Evolutionary conservation across 1,140 invertebrate species (phyloP), one percentile per base, ranked within the genome.

Genomic region (Pogonomyrmex californicus): DNA sequence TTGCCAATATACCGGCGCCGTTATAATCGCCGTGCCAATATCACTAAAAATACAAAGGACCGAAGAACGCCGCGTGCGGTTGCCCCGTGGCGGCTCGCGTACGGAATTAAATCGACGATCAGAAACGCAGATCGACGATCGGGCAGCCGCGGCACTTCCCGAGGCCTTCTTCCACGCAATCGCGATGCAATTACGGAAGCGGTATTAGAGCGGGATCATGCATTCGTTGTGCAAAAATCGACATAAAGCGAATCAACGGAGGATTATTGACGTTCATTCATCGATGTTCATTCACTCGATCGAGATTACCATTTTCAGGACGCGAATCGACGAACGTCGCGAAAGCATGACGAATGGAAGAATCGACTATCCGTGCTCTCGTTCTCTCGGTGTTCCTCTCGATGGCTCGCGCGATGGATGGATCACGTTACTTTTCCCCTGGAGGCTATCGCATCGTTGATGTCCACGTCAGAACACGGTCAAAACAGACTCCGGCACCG

Each of bases 11-110:
- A 58, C 65, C 58, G 62, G 51, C 33, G 38, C 12, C 41, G 30
- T 71, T 85, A 56, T 41, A 51, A 76, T 44, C 58, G 63, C 63
- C 77, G 77, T 90, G 88, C 81, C 87, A 90, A 90, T 92, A 92
- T 91, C 73, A 92, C 88, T 92, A 91, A 92, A 92, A 92, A 91
- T 92, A 91, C 79, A 86, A 23, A 47, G 33, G 65, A 60, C 44
- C 23, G 30, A 56, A 60, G 62, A 62, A 65, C 41, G 49, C 44
- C 47, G 33, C 58, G 44, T 36, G 38, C 77, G 66, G 73, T 58
- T 23, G 36, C 49, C 44, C 49, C 60, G 58, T 81, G 33, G 47
- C 51, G 47, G 60, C 82, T 85, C 65, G 65, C 23, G 68, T 75
- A 89, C 85, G 58, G 81, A 90, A 90, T 92, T 92, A 89, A 89